phyloP scores from a whole-genome alignment of 2,888 invertebrate genomes.

The Ectobius pallidus region DNA sequence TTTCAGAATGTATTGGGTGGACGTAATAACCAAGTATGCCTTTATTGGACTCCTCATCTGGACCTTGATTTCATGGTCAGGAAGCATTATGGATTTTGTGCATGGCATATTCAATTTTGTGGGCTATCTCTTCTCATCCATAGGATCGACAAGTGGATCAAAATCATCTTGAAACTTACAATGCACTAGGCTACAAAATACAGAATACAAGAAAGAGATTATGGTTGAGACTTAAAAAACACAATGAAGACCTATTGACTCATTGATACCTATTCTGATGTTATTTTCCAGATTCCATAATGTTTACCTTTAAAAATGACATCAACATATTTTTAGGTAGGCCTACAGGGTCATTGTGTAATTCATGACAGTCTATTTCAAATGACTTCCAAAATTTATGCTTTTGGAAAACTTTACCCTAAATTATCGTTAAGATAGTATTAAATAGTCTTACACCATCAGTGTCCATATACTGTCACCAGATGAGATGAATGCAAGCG shows the following conservation, averaged over 20 bases:
- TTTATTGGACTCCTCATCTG: conserved; percentile 70
- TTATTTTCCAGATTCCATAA: no score
- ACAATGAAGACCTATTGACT: not conserved
- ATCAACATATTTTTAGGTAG: no score
- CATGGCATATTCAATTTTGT: not conserved
- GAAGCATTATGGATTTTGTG: not conserved
- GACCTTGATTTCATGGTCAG: conserved; percentile 39
- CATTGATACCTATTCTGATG: not conserved
- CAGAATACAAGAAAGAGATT: not conserved
- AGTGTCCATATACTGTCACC: no score
- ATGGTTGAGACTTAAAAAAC: not conserved
- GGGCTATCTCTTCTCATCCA: conserved; percentile 2
- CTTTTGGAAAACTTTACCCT: no score
- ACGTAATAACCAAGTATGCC: conserved; percentile 71
- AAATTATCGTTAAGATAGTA: no score
- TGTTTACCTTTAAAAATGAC: no score
- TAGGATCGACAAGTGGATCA: not conserved
- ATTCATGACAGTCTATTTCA: no score
- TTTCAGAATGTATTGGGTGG: conserved; percentile 87
- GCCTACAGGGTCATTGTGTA: no score
- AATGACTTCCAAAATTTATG: no score
- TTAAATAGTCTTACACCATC: no score
- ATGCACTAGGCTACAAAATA: not conserved
- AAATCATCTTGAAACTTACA: not conserved
- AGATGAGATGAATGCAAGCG: no score